A percentile compares a stretch with the other conserved stretches of the same genome.
These are phyloP conservation scores for Parasteatoda lunata DNA, from an alignment of 2,888 invertebrate genomes.

Conservation along the genomic window DNA sequence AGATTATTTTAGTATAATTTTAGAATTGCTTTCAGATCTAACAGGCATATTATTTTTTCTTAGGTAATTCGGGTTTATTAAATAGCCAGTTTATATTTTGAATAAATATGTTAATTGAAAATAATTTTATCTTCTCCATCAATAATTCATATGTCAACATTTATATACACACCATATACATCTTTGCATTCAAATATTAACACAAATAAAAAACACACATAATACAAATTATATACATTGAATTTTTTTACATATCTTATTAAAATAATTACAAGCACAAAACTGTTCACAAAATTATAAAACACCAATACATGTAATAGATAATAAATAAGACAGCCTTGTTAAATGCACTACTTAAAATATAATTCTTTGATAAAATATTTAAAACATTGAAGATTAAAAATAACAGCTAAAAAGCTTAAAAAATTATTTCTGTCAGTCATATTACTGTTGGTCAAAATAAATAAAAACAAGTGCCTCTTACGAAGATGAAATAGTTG, in stretches of 20 bases:
- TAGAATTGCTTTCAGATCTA: too few species aligned
- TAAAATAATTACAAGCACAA: neutral
- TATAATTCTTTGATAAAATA: neutral
- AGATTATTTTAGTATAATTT: too few species aligned
- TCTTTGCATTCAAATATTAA: neutral
- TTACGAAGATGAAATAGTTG: neutral
- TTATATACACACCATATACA: slow-evolving; percentile 2
- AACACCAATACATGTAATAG: neutral
- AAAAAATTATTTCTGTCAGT: too few species aligned
- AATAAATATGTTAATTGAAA: too few species aligned
- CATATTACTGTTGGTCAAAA: neutral
- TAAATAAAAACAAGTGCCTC: neutral
- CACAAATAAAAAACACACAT: neutral
- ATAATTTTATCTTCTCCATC: too few species aligned
- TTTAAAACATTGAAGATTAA: too few species aligned
- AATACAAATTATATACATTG: neutral
- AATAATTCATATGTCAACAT: neutral
- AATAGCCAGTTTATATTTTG: too few species aligned
- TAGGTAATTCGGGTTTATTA: too few species aligned
- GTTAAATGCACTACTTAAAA: neutral
- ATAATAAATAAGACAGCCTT: neutral
- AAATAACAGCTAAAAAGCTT: too few species aligned
- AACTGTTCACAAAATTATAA: neutral
- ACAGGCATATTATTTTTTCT: too few species aligned
- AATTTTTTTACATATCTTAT: neutral